These are phyloP conservation scores for Semibalanus balanoides DNA, from an alignment of 1,140 invertebrate species.

Conservation along the genomic window DNA sequence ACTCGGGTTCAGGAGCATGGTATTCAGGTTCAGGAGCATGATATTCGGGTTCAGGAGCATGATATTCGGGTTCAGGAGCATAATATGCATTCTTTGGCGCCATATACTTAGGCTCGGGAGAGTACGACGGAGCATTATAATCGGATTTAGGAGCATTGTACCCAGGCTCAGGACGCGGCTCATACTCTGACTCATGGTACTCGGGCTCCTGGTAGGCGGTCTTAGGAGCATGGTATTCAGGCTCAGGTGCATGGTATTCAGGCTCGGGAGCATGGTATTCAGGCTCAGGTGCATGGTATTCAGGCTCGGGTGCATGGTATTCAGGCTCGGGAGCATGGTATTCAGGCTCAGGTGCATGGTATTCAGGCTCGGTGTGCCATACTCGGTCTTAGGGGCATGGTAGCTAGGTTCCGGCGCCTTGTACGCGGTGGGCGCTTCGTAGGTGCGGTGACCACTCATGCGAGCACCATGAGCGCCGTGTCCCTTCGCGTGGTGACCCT, in stretches of 20 bases:
- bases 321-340: constrained; percentile 2
- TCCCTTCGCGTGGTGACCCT: background rate
- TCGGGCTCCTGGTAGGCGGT: constrained; percentile 5
- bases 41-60: constrained; percentile 10
- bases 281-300: background rate
- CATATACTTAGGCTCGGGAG: background rate
- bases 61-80: constrained; percentile 6
- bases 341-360: background rate
- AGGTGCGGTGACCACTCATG: background rate
- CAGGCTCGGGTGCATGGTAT: background rate
- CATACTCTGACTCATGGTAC: no score
- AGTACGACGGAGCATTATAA: constrained; percentile 7
- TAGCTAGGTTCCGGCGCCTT: no score
- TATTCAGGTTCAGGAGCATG: constrained; percentile 4
- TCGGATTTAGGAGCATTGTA: constrained; percentile 11
- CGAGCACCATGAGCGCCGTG: background rate
- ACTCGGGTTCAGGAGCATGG: constrained; percentile 4
- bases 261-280: background rate
- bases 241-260: background rate
- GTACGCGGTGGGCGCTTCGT: no score
- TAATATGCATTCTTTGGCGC: constrained; percentile 8
- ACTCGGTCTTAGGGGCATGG: no score
- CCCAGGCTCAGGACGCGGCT: background rate
- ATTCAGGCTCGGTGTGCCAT: no score
- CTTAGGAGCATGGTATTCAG: background rate